A percentile compares a stretch with the other conserved stretches of the same genome.
Conservation (phyloP, 2,888 invertebrate species). For the Gymnoscelis rufifasciata region DNA sequence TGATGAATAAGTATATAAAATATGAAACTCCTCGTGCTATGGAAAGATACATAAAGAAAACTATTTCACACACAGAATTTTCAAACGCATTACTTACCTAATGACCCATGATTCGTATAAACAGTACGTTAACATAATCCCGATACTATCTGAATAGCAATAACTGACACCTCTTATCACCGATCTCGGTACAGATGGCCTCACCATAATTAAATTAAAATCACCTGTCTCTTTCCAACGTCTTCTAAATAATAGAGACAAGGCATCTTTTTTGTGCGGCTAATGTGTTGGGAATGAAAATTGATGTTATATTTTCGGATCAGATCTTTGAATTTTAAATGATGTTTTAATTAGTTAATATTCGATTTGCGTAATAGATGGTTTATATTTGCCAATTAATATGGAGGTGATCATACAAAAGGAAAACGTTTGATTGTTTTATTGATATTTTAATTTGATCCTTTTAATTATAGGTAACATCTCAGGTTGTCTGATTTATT, state of each 20-base stretch:
- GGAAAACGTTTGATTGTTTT: not conserved
- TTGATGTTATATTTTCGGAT: constrained; percentile 15
- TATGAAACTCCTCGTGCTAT: too few relatives aligned
- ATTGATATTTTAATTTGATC: too few relatives aligned
- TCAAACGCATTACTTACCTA: too few relatives aligned
- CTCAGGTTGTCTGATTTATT: not conserved
- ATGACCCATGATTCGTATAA: not conserved
- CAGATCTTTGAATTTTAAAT: constrained; percentile 15
- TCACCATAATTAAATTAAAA: constrained; percentile 66
- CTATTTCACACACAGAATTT: too few relatives aligned
- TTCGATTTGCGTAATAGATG: constrained; percentile 9
- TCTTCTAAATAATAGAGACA: constrained; percentile 35
- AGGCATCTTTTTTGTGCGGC: constrained; percentile 22
- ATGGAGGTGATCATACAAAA: constrained; percentile 1
- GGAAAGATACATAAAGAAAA: too few relatives aligned
- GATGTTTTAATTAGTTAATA: constrained; percentile 22
- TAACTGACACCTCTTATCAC: constrained; percentile 31
- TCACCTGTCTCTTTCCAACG: constrained; percentile 45
- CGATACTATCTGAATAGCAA: constrained; percentile 31
- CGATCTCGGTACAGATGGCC: constrained; percentile 41
- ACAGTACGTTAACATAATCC: constrained; percentile 10
- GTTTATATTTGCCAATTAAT: constrained; percentile 4
- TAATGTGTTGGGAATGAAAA: constrained; percentile 21
- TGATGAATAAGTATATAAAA: too few relatives aligned
- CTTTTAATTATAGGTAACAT: too few relatives aligned